Base-by-base conservation (phyloP, 2,797 vertebrate genomes). In the Gallirallus australis region DNA sequence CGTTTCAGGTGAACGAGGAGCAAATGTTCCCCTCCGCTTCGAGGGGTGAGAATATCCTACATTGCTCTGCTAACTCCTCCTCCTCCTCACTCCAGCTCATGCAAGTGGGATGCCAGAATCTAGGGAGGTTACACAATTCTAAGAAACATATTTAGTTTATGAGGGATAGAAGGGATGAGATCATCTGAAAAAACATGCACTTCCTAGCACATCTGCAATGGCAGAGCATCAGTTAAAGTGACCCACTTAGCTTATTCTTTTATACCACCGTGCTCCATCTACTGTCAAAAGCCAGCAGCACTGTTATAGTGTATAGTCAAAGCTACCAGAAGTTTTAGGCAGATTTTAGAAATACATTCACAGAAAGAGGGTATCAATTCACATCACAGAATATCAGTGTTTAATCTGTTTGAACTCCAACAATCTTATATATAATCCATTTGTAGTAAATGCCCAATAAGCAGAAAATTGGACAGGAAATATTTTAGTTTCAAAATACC, bases 61-160 rank as follows among this genome's bases (percentile, higher is more conserved):
- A n/a, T 70, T 11, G 21, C 90, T 56, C 18, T 1, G 2, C 19
- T 52, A 68, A 52, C 24, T 56, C 23, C 33, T 47, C 12, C 57
- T 57, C 8, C 57, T 57, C 8, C 12, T 75, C 5, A 10, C n/a
- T 79, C 7, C 25, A 52, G 7, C 28, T 65, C 19, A 35, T 2
- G 1, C 5, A 31, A 35, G n/a, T 2, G 6, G 24, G 4, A 60
- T 0, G 0, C 6, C n/a, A 69, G 33, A 57, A 53, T 37, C 25
- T 53, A 20, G n/a, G 27, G n/a, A 42, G 8, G 28, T n/a, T 82
- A 10, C 2, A 3, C 21, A 53, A 14, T 48, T 76, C 31, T 76
- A 42, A 59, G 21, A 47, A 50, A 65, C 6, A 37, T 27, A 18
- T 75, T 79, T 66, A 60, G 24, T 16, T 33, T 8, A 52, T 28